Conservation (phyloP, 1,140 invertebrate genomes). For the Neelides sp. region DNA sequence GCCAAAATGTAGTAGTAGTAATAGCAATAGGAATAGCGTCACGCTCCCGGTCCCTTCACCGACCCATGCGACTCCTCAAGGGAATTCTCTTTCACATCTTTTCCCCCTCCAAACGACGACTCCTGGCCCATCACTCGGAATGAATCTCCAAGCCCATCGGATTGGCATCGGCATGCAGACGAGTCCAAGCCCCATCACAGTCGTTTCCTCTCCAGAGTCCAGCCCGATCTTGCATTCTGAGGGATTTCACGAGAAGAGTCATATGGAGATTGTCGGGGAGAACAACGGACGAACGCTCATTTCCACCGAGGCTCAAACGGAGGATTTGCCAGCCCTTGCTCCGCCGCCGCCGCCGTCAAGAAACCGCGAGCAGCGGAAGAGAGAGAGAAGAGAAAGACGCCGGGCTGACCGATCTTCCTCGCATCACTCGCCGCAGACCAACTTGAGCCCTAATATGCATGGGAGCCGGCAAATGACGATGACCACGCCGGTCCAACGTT, state of each 20-base stretch:
- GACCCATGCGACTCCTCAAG: no score
- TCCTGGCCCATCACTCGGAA: no score
- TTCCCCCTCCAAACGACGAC: no score
- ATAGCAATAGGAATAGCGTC: constrained; percentile 11
- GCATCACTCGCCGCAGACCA: no score
- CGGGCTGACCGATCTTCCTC: constrained; percentile 2
- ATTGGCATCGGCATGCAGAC: neutral
- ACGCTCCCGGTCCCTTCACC: constrained; percentile 14
- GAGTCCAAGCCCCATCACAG: neutral
- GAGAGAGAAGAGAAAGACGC: constrained; percentile 31
- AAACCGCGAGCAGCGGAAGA: constrained; percentile 31
- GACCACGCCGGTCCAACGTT: neutral
- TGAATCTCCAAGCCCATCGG: neutral
- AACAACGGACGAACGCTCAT: constrained; percentile 30
- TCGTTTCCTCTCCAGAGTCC: neutral
- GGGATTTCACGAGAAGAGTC: no score
- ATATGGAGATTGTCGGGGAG: constrained; percentile 1
- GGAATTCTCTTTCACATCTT: no score
- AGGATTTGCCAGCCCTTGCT: constrained; percentile 27
- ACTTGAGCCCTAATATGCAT: constrained; percentile 1
- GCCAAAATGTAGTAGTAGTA: constrained; percentile 18
- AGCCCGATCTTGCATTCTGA: neutral
- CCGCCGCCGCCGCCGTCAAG: constrained; percentile 11
- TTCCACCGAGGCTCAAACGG: constrained; percentile 36
- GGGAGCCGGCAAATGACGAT: neutral